Evolutionary conservation across 1,140 invertebrate genomes (phyloP).

Genomic region (Cylas formicarius): DNA sequence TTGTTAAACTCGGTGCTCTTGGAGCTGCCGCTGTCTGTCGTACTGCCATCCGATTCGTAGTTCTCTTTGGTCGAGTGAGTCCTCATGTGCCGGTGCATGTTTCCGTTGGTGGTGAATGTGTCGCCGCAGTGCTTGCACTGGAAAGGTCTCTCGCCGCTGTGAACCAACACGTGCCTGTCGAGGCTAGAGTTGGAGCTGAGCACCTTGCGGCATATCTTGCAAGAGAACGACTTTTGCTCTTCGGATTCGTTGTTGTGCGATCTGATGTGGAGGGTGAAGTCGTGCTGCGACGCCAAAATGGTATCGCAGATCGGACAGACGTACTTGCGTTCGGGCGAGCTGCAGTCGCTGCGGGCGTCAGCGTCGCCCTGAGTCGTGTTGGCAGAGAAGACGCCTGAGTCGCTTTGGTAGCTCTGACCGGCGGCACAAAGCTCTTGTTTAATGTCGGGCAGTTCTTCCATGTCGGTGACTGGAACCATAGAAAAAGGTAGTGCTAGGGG

Average conservation of each 20-base stretch:
- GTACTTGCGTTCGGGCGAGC: constrained; percentile 43
- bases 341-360: constrained; percentile 36
- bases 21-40: constrained; percentile 34
- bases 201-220: constrained; percentile 49
- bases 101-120: constrained; percentile 82
- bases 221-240: constrained; percentile 45
- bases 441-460: constrained; percentile 31
- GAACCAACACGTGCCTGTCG: constrained; percentile 67
- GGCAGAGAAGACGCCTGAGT: constrained; percentile 38
- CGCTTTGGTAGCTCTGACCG: constrained; percentile 32
- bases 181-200: constrained; percentile 71
- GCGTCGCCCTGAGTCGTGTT: constrained; percentile 30
- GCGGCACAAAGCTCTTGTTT: constrained; percentile 29
- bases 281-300: constrained; percentile 52
- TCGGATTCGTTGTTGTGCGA: constrained; percentile 51
- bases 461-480: constrained; percentile 32
- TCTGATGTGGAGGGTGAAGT: constrained; percentile 63
- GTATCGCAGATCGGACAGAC: constrained; percentile 58
- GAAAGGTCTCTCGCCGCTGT: constrained; percentile 68
- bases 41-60: constrained; percentile 43
- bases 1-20: constrained; percentile 42
- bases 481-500: too few species aligned
- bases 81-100: constrained; percentile 79
- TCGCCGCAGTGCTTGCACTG: constrained; percentile 71
- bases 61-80: constrained; percentile 54